A percentile compares a stretch with the other conserved stretches of the same genome.
These are phyloP conservation scores for Hyles euphorbiae DNA, from an alignment of 1,140 invertebrate species.

Conservation along the genomic window DNA sequence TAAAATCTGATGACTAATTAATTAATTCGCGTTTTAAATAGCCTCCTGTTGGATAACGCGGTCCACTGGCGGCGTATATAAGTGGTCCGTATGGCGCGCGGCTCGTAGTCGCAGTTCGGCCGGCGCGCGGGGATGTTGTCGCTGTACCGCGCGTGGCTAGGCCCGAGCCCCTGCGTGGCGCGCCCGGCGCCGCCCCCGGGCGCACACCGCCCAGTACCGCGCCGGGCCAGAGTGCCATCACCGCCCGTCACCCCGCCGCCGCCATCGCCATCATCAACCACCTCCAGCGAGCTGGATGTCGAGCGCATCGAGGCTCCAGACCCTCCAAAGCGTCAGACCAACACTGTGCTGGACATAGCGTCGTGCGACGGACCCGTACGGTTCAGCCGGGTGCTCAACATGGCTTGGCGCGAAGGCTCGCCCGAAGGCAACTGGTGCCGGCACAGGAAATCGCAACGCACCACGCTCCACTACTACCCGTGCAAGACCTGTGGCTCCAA, in stretches of 20 bases:
- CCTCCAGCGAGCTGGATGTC: conserved; percentile 52
- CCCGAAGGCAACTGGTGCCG: conserved; percentile 74
- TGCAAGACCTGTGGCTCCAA: conserved; percentile 94
- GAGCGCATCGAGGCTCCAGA: conserved; percentile 48
- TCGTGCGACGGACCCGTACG: conserved; percentile 91
- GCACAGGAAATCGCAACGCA: conserved; percentile 76
- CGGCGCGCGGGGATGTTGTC: conserved; percentile 74
- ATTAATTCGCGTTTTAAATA: too few species aligned
- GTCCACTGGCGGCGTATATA: conserved; percentile 30
- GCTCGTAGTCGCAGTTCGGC: conserved; percentile 40
- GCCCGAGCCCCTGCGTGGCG: conserved; percentile 59
- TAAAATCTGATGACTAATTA: too few species aligned
- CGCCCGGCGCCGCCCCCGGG: conserved; percentile 65
- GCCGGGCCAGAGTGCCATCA: conserved; percentile 41
- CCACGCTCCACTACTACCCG: conserved; percentile 93
- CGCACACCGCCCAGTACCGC: conserved; percentile 54
- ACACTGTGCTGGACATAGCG: conserved; percentile 84
- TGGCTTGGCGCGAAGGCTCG: conserved; percentile 53
- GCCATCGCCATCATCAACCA: conserved; percentile 43
- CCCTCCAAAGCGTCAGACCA: conserved; percentile 28
- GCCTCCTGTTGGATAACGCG: neutral
- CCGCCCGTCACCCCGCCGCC: conserved; percentile 51
- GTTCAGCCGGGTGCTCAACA: conserved; percentile 76
- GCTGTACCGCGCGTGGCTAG: conserved; percentile 81
- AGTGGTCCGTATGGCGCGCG: conserved; percentile 4